A percentile compares a stretch with the other conserved stretches of the same genome.
Conservation (phyloP, 2,797 vertebrate genomes). For the Anguilla marmorata region DNA sequence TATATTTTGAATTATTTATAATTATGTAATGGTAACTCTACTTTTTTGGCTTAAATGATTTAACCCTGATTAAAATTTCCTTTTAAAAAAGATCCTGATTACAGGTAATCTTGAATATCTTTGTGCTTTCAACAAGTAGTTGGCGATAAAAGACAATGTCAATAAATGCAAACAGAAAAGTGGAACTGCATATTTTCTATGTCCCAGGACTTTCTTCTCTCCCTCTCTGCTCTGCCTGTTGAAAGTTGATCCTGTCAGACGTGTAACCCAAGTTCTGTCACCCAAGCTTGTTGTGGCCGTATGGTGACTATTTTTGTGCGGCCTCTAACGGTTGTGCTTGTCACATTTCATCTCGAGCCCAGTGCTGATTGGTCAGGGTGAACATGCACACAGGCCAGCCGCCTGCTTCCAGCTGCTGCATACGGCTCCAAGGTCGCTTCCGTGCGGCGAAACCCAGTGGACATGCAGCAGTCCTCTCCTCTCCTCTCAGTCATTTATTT, state of each 20-base stretch:
- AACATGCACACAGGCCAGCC: constrained; percentile 37
- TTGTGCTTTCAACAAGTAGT: background rate
- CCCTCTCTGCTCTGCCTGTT: constrained; percentile 34
- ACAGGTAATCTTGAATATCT: background rate
- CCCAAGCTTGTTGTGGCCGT: constrained; percentile 58
- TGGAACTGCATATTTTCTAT: constrained; percentile 40
- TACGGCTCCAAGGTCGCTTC: constrained; percentile 49
- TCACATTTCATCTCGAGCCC: constrained; percentile 64
- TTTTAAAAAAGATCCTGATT: background rate
- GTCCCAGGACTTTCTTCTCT: background rate
- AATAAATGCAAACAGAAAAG: constrained; percentile 41
- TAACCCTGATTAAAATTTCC: background rate
- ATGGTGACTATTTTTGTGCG: constrained; percentile 68
- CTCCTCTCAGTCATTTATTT: constrained; percentile 31
- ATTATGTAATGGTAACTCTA: background rate
- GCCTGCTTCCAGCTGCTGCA: constrained; percentile 18
- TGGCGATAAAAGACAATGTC: constrained; percentile 17
- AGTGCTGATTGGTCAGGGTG: constrained; percentile 59
- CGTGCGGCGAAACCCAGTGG: constrained; percentile 33
- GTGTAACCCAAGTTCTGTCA: constrained; percentile 63
- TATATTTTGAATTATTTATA: background rate
- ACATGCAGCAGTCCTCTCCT: constrained; percentile 38
- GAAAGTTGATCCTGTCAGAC: constrained; percentile 62
- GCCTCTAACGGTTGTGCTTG: constrained; percentile 64
- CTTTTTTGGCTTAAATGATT: background rate